Conservation (phyloP, 2,888 invertebrate species). For the Ephialtes manifestator region DNA sequence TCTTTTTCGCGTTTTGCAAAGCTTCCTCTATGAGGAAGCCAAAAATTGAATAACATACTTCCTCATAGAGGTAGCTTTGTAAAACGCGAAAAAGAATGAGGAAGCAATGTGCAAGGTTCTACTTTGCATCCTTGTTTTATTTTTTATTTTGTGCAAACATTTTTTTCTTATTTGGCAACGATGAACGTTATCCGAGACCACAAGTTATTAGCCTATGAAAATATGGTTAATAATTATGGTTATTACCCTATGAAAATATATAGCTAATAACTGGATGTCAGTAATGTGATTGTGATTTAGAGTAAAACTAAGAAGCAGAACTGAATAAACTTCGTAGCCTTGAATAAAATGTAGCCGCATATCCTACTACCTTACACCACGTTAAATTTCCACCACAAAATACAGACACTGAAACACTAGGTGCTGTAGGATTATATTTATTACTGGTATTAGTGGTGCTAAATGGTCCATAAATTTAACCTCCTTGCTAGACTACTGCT, state of each 20-base stretch:
- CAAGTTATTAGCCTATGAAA: not conserved
- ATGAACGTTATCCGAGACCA: not conserved
- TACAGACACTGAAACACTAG: constrained; percentile 38
- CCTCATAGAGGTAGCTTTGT: too few relatives aligned
- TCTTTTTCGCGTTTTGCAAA: too few relatives aligned
- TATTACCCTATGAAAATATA: too few relatives aligned
- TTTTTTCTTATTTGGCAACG: not conserved
- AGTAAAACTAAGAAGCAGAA: too few relatives aligned
- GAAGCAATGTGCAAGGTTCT: too few relatives aligned
- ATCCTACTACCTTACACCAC: not conserved
- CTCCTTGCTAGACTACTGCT: constrained; percentile 54
- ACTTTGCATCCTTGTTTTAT: too few relatives aligned
- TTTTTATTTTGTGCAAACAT: not conserved
- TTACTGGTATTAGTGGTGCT: constrained; percentile 70
- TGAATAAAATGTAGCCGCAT: not conserved
- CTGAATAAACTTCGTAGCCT: not conserved
- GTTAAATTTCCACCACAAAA: constrained; percentile 19
- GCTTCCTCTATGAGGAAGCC: too few relatives aligned
- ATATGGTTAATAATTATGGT: too few relatives aligned
- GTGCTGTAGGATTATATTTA: constrained; percentile 63
- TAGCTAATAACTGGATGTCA: too few relatives aligned
- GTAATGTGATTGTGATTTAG: not conserved
- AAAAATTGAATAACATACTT: too few relatives aligned
- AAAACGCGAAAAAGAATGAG: too few relatives aligned
- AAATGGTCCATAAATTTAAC: constrained; percentile 74